phyloP scores from a whole-genome alignment of 2,888 invertebrate species.

The Andrena flavipes region DNA sequence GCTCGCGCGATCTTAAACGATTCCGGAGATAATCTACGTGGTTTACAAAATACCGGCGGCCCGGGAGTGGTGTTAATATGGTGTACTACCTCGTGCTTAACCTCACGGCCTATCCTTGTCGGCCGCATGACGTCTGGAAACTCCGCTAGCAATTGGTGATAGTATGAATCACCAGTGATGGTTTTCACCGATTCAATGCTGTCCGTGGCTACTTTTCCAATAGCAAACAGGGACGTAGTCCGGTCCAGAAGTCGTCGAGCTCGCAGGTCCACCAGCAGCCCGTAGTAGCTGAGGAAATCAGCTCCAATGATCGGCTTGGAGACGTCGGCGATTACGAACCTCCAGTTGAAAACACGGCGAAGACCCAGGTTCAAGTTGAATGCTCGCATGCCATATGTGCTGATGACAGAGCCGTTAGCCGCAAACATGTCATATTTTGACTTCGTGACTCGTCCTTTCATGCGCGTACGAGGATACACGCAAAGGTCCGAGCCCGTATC shows the following conservation, averaged over 20 bases:
- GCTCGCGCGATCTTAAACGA: slow-evolving; percentile 65
- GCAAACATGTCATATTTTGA: background rate
- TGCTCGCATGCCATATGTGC: background rate
- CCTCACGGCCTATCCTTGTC: background rate
- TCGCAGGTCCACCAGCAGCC: background rate
- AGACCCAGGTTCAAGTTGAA: background rate
- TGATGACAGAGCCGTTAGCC: background rate
- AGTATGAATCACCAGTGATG: slow-evolving; percentile 29
- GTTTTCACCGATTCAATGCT: slow-evolving; percentile 16
- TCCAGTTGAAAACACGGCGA: too few species aligned
- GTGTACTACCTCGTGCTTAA: slow-evolving; percentile 65
- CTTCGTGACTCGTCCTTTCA: background rate
- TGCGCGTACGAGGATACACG: background rate
- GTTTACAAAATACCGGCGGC: slow-evolving; percentile 68
- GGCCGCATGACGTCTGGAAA: slow-evolving; percentile 52
- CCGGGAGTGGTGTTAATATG: slow-evolving; percentile 71
- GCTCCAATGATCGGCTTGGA: too few species aligned
- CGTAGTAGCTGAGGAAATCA: background rate
- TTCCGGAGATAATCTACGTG: slow-evolving; percentile 75
- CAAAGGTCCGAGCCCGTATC: background rate
- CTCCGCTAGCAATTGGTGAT: slow-evolving; percentile 35
- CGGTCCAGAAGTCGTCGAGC: background rate
- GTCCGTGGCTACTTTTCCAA: slow-evolving; percentile 18
- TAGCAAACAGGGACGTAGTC: slow-evolving; percentile 7
- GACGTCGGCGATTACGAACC: too few species aligned